Evolutionary conservation across 1,140 invertebrate species (phyloP).

Genomic region (Gonioctena quinquepunctata): DNA sequence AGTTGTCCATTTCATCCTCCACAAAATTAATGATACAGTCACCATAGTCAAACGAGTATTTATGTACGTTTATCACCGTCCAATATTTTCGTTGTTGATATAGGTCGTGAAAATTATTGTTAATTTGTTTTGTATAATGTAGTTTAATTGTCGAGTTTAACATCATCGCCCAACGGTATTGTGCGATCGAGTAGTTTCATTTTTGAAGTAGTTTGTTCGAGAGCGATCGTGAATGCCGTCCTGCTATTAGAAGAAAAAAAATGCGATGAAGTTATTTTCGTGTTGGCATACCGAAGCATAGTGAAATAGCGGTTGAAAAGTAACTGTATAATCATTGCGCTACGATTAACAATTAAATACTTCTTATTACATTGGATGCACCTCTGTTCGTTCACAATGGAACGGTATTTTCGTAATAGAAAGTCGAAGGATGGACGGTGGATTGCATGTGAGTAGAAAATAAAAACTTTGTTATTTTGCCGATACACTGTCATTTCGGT

Average conservation of each 20-base stretch:
- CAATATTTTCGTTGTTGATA: neutral
- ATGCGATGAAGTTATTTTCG: neutral
- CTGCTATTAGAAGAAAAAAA: conserved; percentile 5
- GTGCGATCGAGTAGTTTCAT: neutral
- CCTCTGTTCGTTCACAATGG: neutral
- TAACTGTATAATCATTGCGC: conserved; percentile 33
- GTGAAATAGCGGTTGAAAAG: conserved; percentile 33
- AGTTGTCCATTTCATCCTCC: no score
- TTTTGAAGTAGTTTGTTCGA: neutral
- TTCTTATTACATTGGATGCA: conserved; percentile 10
- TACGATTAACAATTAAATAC: conserved; percentile 33
- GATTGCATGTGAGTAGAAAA: no score
- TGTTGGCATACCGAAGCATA: conserved; percentile 34
- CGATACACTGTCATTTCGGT: no score
- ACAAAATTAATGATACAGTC: no score
- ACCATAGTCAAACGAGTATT: no score
- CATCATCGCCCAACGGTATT: no score
- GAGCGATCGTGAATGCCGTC: neutral
- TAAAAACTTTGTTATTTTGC: no score
- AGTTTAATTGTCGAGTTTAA: neutral
- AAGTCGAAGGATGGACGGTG: neutral
- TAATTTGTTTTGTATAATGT: neutral
- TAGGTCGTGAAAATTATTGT: neutral
- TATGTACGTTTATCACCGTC: no score
- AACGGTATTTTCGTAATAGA: neutral